These are phyloP conservation scores for Cichlasoma orientale DNA, from an alignment of 2,797 vertebrate genomes.

Conservation along the genomic window DNA sequence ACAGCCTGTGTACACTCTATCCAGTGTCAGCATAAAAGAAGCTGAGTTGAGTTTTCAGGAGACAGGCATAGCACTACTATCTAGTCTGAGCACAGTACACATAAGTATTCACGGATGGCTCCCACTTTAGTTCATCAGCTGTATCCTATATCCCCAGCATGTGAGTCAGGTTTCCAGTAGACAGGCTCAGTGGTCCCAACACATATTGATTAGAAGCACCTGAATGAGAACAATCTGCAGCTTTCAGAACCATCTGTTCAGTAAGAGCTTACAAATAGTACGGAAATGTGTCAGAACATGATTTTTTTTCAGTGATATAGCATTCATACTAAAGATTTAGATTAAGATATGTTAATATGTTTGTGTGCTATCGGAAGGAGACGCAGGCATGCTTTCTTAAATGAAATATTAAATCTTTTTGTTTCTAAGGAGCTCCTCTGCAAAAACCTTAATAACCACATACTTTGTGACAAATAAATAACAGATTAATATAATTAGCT, in stretches of 20 bases:
- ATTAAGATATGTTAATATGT: background rate
- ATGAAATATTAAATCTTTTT: background rate
- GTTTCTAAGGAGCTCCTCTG: background rate
- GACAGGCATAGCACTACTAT: background rate
- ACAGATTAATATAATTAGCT: background rate
- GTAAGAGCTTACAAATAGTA: background rate
- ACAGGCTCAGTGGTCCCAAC: slow-evolving; percentile 3
- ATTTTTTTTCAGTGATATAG: background rate
- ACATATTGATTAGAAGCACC: slow-evolving; percentile 10
- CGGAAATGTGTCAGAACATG: background rate
- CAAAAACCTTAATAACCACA: background rate
- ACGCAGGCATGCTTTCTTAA: background rate
- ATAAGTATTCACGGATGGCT: slow-evolving; percentile 38
- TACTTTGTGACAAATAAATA: background rate
- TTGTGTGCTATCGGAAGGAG: background rate
- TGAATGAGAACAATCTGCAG: slow-evolving; percentile 11
- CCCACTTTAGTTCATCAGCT: slow-evolving; percentile 30
- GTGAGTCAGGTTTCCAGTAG: slow-evolving; percentile 31
- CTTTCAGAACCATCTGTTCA: slow-evolving; percentile 4
- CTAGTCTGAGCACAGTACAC: slow-evolving; percentile 12
- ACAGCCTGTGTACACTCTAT: background rate
- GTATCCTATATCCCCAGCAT: slow-evolving; percentile 29
- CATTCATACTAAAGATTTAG: background rate
- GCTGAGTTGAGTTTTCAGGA: background rate
- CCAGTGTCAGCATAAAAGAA: slow-evolving; percentile 5